Base-by-base conservation (phyloP, 2,797 vertebrate species). In the Macropodus opercularis region DNA sequence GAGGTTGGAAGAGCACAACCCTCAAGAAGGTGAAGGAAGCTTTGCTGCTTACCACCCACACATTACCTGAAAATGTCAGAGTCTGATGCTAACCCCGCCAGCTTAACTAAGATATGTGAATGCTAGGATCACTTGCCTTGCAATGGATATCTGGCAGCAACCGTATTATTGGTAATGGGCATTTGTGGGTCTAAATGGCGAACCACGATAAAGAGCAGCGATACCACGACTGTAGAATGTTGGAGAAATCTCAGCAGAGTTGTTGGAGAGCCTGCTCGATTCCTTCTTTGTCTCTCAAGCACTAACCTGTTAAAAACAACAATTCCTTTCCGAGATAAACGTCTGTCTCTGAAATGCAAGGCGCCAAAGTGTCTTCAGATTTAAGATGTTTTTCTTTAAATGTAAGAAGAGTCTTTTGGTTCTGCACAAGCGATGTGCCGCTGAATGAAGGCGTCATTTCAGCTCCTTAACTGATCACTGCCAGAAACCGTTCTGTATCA, bases 391-490 rank as follows among this genome's bases (percentile, higher is more conserved):
- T 18, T 7, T 39, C 36, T 39, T 39, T 4, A 39, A 39, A 39
- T 11, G 36, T 18, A 9, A 39, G 73, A 83, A 70, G 80, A 50
- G 74, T 81, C 66, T 67, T 85, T 81, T 81, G 63, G 56, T 47
- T 71, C 41, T 1, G 48, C 62, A 8, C 59, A 17, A n/a, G n/a
- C n/a, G 78, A 85, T 44, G 68, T 58, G 19, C 63, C 36, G 26
- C 76, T 77, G 79, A 89, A 87, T 79, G 50, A 83, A 85, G 72
- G 83, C 84, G 82, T 89, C 79, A 88, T 87, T 90, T 86, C 68
- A 81, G 66, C 81, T 69, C 71, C 80, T 88, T 89, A 87, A 89
- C 90, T 85, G 86, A 90, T 90, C 84, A 72, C 81, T 39, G 46
- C 76, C 81, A 84, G 85, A 91, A 93, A 90, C 81, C 85, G 47